Percentiles rank a stretch among this genome's conserved stretches.
Evolutionary conservation across 2,797 vertebrate genomes (phyloP).

Genomic region (Sebastes cheni): DNA sequence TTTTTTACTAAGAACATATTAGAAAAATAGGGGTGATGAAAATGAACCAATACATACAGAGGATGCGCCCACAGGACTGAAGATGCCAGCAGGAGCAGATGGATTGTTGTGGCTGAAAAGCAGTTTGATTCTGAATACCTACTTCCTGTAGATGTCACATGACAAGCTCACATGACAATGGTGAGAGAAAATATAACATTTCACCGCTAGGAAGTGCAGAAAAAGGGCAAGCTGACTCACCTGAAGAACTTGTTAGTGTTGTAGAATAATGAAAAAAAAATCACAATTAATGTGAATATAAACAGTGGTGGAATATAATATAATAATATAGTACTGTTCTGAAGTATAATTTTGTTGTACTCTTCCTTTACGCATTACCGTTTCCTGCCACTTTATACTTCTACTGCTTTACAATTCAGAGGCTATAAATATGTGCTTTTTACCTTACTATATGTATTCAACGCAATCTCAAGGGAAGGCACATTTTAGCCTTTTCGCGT

Average conservation of each 20-base stretch:
- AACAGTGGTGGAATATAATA: not conserved
- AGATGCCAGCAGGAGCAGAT: not conserved
- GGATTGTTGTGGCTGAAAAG: not conserved
- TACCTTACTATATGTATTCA: not conserved
- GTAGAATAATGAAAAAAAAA: no score
- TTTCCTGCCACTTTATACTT: not conserved
- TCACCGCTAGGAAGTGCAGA: not conserved
- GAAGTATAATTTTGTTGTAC: not conserved
- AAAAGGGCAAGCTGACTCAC: not conserved
- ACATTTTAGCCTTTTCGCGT: no score
- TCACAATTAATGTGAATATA: not conserved
- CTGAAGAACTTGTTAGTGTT: not conserved
- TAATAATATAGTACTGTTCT: not conserved
- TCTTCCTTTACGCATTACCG: not conserved
- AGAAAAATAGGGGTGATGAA: not conserved
- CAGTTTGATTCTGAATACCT: not conserved
- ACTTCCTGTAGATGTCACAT: not conserved
- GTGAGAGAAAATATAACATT: not conserved
- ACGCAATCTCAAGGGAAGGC: rapidly evolving
- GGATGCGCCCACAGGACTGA: not conserved
- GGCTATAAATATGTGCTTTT: not conserved
- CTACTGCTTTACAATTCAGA: not conserved
- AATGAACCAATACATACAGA: not conserved
- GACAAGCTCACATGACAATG: not conserved
- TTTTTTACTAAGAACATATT: not conserved